Evolutionary conservation across 2,113 vertebrate species (phyloP).

Genomic region (Peucedramus taeniatus): DNA sequence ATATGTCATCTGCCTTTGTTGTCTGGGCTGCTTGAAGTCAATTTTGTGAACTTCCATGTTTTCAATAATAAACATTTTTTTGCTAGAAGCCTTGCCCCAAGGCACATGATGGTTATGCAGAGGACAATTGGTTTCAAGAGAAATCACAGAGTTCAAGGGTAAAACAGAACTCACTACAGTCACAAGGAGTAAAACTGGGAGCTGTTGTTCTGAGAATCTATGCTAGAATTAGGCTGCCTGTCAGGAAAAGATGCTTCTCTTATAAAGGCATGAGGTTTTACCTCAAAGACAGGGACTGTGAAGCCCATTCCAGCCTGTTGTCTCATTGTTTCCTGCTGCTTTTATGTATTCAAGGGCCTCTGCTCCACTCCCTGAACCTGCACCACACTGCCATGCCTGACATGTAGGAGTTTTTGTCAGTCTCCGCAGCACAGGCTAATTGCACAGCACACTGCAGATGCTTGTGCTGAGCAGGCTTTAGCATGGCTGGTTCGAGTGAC

Average conservation of each 20-base stretch:
- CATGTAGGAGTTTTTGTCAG: not conserved
- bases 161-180: not conserved
- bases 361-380: not conserved
- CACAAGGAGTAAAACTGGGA: not conserved
- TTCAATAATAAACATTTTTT: not conserved
- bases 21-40: not conserved
- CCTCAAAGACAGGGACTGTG: not conserved
- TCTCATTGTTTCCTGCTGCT: not conserved
- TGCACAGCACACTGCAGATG: not conserved
- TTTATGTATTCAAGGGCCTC: not conserved
- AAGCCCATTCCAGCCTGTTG: not conserved
- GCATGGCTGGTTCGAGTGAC: not conserved
- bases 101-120: not conserved
- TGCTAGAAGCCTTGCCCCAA: not conserved
- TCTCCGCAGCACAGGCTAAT: not conserved
- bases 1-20: not conserved
- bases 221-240: not conserved
- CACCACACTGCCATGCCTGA: not conserved
- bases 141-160: not conserved
- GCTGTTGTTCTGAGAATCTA: not conserved
- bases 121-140: not conserved
- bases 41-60: not conserved
- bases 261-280: not conserved
- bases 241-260: not conserved
- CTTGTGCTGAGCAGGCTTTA: not conserved